Base-by-base conservation (phyloP, 37 sponge, comb jelly and placozoan genomes). In the Hexactinellida sp. region DNA sequence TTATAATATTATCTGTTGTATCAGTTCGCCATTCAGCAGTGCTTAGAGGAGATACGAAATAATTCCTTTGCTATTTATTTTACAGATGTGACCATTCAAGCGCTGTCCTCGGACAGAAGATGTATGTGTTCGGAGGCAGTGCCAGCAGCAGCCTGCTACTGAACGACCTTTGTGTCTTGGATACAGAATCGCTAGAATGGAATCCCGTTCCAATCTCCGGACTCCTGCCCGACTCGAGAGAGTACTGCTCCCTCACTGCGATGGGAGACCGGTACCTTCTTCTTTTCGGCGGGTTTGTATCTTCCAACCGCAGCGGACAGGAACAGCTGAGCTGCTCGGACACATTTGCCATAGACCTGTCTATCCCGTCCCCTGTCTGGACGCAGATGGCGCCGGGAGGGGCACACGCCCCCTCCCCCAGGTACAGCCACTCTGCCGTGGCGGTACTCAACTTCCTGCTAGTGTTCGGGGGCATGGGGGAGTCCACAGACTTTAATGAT, bases 111-210 rank as follows among this genome's bases (percentile, higher is more conserved):
- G 76, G 76, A 63, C 76, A 63, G 76, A 63, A 63, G 76, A 63
- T 63, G 76, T 63, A 63, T n/a, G 76, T 63, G 76, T 63, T 63
- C 76, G 76, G 76, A 25, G 76, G 76, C 3, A 63, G 76, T 63
- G 76, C 76, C 13, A 63, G 76, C 34, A 63, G 76, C 76, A 63
- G 76, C 34, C 76, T 63, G 3, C 76, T 63, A n/a, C 34, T 63
- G 28, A 63, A 63, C 13, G 76, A 63, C 76, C 76, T 63, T 23
- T 63, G 76, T n/a, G 76, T 63, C 76, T 7, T 63, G 76, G 76
- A 63, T 63, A 63, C 76, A n/a, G 76, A 63, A 32, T 21, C 25
- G 32, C 34, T 63, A n/a, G 76, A 63, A 63, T 63, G 76, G 76
- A 63, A 63, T 63, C 76, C 34, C 30, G 76, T 63, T 25, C 76